Evolutionary conservation across 2,113 vertebrate species (phyloP), one percentile per base, ranked within the genome.

Genomic region (Himantopus leucocephalus): DNA sequence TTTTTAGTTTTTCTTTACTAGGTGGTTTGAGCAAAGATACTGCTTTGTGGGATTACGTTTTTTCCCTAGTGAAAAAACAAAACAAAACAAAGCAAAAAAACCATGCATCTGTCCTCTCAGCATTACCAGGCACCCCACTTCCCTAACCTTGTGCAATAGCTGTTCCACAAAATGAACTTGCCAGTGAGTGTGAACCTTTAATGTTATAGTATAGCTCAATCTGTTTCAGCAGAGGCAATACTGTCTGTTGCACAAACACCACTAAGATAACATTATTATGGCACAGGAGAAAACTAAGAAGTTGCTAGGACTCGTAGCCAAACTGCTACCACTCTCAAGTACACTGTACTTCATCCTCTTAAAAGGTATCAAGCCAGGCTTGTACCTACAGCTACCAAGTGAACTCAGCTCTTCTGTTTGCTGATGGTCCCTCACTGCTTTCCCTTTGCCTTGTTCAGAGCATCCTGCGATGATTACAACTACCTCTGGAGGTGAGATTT

Each of bases 251-350:
- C 35, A 34, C 58, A 62, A 35, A 50, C 23, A 62, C 27, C 8
- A 0, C 39, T 19, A 23, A 9, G 20, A 55, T 24, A 47, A 60
- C 2, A 5, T 27, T 11, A 5, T 6, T 23, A 8, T 4, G 3
- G 5, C 45, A 47, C 18, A 47, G 39, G 10, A 62, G 6, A 14
- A 41, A 41, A 5, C 17, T 16, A 20, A 41, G 21, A 34, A 45
- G 30, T 47, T 55, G 17, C 60, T 17, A 24, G 26, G 18, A 12
- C 30, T 83, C 5, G 1, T 22, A 43, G 34, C 26, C 60, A 50
- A 29, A 18, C 24, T 59, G 47, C 8, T 14, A 62, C 30, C 43
- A 17, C 4, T 21, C 5, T 35, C 15, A 23, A 39, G 1, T 2
- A 67, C 52, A 9, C 17, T 3, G 1, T 9, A 16, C 48, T 12